phyloP scores from a whole-genome alignment of 2,797 vertebrate species.

The Sternarchorhynchus goeldii region DNA sequence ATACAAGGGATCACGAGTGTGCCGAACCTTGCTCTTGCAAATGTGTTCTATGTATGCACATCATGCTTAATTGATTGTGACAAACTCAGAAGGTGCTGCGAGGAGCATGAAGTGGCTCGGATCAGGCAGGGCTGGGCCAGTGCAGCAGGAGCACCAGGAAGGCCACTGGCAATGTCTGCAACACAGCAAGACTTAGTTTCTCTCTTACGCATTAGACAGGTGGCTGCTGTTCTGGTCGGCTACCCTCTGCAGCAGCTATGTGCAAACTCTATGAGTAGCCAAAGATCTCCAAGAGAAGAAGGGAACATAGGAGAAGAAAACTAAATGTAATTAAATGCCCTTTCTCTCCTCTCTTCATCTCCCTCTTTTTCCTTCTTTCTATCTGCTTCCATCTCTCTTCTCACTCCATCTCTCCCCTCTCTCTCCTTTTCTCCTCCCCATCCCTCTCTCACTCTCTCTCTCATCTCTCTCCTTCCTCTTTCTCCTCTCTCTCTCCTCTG shows the following conservation, averaged over 20 bases:
- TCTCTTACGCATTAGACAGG: constrained; percentile 24
- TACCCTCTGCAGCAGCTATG: neutral
- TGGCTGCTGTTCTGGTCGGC: neutral
- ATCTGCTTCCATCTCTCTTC: neutral
- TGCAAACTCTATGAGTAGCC: constrained; percentile 18
- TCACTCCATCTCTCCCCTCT: neutral
- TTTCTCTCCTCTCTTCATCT: neutral
- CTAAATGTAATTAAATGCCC: constrained; percentile 13
- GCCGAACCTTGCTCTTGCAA: neutral
- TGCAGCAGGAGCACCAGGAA: neutral
- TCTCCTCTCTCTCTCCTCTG: neutral
- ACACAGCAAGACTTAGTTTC: constrained; percentile 27
- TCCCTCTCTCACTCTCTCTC: no score
- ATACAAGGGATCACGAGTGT: neutral
- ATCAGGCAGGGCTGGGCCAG: no score
- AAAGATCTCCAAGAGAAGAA: constrained; percentile 22
- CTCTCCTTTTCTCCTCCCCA: neutral
- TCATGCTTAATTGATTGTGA: constrained; percentile 6
- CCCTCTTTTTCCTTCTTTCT: neutral
- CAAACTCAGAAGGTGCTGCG: neutral
- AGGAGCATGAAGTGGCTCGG: no score
- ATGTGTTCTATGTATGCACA: neutral
- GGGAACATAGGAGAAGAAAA: neutral
- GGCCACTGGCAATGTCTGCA: neutral
- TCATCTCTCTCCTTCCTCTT: constrained; percentile 2